Base-by-base conservation (phyloP, 2,888 invertebrate genomes). In the Ennomos erosarius region DNA sequence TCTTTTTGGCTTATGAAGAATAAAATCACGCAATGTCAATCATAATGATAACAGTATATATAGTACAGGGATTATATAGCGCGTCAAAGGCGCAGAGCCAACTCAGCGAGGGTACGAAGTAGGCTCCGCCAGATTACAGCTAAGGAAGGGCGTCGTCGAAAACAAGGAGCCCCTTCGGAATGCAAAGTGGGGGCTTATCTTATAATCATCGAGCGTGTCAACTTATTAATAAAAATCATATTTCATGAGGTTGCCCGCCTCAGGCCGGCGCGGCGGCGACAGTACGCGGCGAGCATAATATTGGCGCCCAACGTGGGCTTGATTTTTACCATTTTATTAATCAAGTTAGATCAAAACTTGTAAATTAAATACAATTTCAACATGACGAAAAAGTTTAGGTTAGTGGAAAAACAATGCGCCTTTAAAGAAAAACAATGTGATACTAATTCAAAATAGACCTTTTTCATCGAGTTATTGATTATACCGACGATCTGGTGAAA, bases 181-280 rank as follows among this genome's bases (percentile, higher is more conserved):
- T 92, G 91, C 88, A 90, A 92, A 92, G 87, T 88, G 89, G 87
- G 80, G 85, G 88, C 91, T 92, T 90, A 92, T 92, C 92, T 90
- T 85, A 89, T 92, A 92, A 92, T 92, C 92, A 91, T 92, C 90
- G 87, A 84, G 90, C 90, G 92, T 88, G 92, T 91, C 92, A 90
- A 90, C 83, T 92, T 92, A 92, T 92, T 92, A 92, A 92, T 92
- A 92, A 92, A 92, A 92, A 92, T 91, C 91, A 91, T 90, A 91
- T 92, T 93, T 91, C 89, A 88, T 78, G 84, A 86, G 84, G 84
- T 79, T 77, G 77, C 73, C 76, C 70, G 73, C 69, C 63, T 67
- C 73, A 69, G 74, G 67, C 68, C 69, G 67, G 71, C 69, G 66
- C 69, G 66, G 71, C 69, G 66, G 71, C 69, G 66, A 56, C 65